These are phyloP conservation scores for Yponomeuta sedellus DNA, from an alignment of 2,888 invertebrate genomes.

Conservation along the genomic window DNA sequence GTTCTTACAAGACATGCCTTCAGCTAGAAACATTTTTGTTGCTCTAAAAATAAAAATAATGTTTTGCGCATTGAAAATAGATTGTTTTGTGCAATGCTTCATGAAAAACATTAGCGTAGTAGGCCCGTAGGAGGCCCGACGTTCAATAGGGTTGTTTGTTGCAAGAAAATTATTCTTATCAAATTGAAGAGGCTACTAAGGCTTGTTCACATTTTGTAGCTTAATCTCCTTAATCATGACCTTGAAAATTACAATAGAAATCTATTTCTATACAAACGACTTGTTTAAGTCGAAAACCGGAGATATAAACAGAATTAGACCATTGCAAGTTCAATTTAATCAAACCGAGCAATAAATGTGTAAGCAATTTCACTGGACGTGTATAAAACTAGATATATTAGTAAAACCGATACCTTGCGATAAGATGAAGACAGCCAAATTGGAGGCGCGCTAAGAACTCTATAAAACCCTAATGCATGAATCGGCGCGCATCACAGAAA, in stretches of 20 bases:
- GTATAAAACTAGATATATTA: slow-evolving; percentile 3
- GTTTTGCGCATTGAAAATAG: too few relatives aligned
- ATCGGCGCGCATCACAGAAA: slow-evolving; percentile 40
- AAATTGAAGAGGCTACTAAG: too few relatives aligned
- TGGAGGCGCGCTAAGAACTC: slow-evolving; percentile 39
- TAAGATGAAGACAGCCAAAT: slow-evolving; percentile 43
- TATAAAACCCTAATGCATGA: slow-evolving; percentile 32
- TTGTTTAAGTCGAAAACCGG: not conserved
- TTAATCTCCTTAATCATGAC: not conserved
- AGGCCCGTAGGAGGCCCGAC: too few relatives aligned
- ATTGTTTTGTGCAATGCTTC: too few relatives aligned
- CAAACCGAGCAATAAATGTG: slow-evolving; percentile 7
- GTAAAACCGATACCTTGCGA: not conserved
- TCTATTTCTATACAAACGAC: not conserved
- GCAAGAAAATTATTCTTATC: too few relatives aligned
- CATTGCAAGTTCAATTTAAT: slow-evolving; percentile 6
- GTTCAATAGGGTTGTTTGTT: too few relatives aligned
- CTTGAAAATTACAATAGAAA: not conserved
- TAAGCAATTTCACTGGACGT: not conserved
- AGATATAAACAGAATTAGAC: not conserved
- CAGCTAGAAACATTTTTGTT: too few relatives aligned
- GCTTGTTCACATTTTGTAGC: too few relatives aligned
- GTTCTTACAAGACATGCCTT: too few relatives aligned
- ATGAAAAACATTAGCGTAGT: too few relatives aligned
- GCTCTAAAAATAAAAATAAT: too few relatives aligned